Percentiles rank a stretch among this genome's conserved stretches.
These are phyloP conservation scores for Drosophila greeni DNA, from an alignment of 2,888 invertebrate species.

Conservation along the genomic window DNA sequence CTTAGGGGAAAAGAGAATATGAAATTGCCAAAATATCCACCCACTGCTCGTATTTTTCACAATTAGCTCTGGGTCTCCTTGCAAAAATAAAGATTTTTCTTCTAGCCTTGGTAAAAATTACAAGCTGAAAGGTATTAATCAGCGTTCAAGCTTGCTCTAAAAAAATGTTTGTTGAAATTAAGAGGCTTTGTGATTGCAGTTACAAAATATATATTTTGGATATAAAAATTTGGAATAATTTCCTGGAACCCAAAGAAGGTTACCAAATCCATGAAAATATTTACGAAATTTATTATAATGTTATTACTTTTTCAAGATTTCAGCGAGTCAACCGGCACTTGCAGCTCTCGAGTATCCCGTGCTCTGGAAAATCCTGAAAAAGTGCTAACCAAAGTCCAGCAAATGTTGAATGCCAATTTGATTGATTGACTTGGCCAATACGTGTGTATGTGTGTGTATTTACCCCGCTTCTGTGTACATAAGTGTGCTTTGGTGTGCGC, in stretches of 20 bases:
- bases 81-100: neutral
- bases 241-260: too few species aligned
- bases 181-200: neutral
- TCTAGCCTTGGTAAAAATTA: neutral
- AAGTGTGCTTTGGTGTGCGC: slow-evolving; percentile 7
- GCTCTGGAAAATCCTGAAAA: slow-evolving; percentile 1
- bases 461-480: slow-evolving; percentile 7
- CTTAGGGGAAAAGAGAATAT: neutral
- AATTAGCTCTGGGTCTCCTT: slow-evolving; percentile 5
- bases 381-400: slow-evolving; percentile 34
- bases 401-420: slow-evolving; percentile 56
- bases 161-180: neutral
- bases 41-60: slow-evolving; percentile 9
- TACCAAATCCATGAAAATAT: neutral
- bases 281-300: neutral
- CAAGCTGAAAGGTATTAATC: neutral
- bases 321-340: slow-evolving; percentile 8
- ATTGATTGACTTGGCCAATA: slow-evolving; percentile 43
- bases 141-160: neutral
- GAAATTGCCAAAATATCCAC: slow-evolving; percentile 1
- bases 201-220: neutral
- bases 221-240: too few species aligned
- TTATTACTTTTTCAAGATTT: neutral
- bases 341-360: slow-evolving; percentile 2
- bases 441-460: slow-evolving; percentile 4